A percentile compares a stretch with the other conserved stretches of the same genome.
Evolutionary conservation across 2,888 invertebrate species (phyloP).

Genomic region (Orthosia gothica): DNA sequence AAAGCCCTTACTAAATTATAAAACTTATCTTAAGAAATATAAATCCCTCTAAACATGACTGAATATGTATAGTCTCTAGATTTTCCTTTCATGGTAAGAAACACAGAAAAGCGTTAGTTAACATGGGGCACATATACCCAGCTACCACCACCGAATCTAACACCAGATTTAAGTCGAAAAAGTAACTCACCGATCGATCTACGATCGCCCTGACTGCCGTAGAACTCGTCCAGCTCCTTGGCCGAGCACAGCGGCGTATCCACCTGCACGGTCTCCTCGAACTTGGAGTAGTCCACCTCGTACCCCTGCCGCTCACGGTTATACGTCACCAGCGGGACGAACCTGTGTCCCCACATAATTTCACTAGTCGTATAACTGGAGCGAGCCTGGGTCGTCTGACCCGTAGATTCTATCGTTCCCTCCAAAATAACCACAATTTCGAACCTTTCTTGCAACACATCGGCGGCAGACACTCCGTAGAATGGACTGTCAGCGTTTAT

Average conservation of each 20-base stretch:
- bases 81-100: slow-evolving; percentile 18
- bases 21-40: slow-evolving; percentile 4
- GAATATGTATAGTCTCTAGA: slow-evolving; percentile 14
- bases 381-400: slow-evolving; percentile 94
- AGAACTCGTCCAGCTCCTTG: slow-evolving; percentile 93
- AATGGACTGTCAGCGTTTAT: slow-evolving; percentile 97
- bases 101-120: slow-evolving; percentile 67
- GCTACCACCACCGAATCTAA: slow-evolving; percentile 71
- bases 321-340: slow-evolving; percentile 94
- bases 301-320: slow-evolving; percentile 94
- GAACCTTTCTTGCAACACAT: slow-evolving; percentile 95
- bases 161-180: slow-evolving; percentile 74
- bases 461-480: slow-evolving; percentile 96
- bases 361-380: slow-evolving; percentile 95
- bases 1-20: background rate
- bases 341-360: slow-evolving; percentile 96
- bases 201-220: slow-evolving; percentile 91
- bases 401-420: slow-evolving; percentile 96
- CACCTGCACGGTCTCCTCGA: slow-evolving; percentile 95
- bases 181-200: slow-evolving; percentile 91
- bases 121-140: slow-evolving; percentile 76
- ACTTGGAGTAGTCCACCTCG: slow-evolving; percentile 96
- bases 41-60: slow-evolving; percentile 20
- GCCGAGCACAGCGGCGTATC: slow-evolving; percentile 95
- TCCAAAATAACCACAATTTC: slow-evolving; percentile 96